Evolutionary conservation across 2,113 vertebrate species (phyloP).

Genomic region (Daubentonia madagascariensis): DNA sequence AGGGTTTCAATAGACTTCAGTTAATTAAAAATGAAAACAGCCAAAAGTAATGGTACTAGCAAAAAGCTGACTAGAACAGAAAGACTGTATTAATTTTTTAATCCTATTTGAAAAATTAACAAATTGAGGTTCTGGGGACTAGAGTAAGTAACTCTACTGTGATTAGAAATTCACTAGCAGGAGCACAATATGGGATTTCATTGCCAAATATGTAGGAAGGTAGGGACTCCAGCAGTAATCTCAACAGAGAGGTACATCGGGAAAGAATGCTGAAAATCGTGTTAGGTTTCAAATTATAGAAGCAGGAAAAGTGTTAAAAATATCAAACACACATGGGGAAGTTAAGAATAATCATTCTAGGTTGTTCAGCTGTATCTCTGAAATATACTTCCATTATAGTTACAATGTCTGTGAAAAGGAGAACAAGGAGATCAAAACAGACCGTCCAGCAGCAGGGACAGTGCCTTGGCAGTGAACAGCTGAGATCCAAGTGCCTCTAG

Average conservation of each 20-base stretch:
- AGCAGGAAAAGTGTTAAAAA: neutral
- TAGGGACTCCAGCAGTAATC: neutral
- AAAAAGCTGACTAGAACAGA: neutral
- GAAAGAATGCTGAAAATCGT: neutral
- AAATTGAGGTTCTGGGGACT: neutral
- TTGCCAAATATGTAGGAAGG: neutral
- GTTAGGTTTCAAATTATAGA: constrained; percentile 9
- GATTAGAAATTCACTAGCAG: neutral
- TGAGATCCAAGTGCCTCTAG: neutral
- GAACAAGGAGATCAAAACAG: neutral
- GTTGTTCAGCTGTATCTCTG: neutral
- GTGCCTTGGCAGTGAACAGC: neutral
- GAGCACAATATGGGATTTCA: neutral
- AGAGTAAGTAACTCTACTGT: neutral
- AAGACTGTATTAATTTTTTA: neutral
- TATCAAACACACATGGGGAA: neutral
- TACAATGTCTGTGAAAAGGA: neutral
- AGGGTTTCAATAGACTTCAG: neutral
- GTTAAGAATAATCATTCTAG: neutral
- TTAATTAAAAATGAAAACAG: neutral
- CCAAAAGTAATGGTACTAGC: neutral
- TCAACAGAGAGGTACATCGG: neutral
- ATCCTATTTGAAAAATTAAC: neutral
- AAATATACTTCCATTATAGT: neutral
- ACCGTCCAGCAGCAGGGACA: neutral